Conservation (phyloP, 2,888 invertebrate species). For the Drosophila merina region DNA sequence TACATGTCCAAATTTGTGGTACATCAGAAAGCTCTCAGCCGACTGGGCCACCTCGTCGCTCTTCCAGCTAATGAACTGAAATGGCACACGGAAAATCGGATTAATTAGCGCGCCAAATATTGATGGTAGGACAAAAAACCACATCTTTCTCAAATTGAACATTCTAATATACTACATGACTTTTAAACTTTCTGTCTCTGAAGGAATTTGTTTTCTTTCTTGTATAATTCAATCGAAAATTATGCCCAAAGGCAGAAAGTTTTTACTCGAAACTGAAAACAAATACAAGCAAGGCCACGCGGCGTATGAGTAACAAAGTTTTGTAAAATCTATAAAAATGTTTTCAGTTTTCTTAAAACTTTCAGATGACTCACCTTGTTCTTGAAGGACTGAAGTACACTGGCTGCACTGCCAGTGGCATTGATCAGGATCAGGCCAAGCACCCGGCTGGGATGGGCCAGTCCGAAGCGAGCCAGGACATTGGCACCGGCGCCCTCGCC, state of each 20-base stretch:
- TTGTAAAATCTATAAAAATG: background rate
- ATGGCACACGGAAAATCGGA: slow-evolving; percentile 35
- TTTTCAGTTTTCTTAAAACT: background rate
- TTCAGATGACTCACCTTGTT: slow-evolving; percentile 87
- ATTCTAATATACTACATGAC: background rate
- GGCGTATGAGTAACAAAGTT: background rate
- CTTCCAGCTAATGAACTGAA: slow-evolving; percentile 92
- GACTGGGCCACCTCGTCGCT: slow-evolving; percentile 93
- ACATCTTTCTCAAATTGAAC: background rate
- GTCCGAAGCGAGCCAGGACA: slow-evolving; percentile 92
- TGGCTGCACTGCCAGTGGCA: slow-evolving; percentile 93
- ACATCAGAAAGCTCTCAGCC: slow-evolving; percentile 93
- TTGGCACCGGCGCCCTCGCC: slow-evolving; percentile 96
- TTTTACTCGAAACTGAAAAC: background rate
- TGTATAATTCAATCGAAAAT: background rate
- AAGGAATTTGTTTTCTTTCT: too few relatives aligned
- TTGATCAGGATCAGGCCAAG: slow-evolving; percentile 93
- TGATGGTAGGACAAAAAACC: background rate
- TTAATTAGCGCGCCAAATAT: slow-evolving; percentile 23
- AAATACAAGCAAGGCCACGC: background rate
- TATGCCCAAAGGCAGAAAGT: background rate
- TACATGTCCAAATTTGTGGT: slow-evolving; percentile 96
- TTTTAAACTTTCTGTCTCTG: background rate
- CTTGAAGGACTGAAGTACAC: slow-evolving; percentile 93
- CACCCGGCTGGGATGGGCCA: slow-evolving; percentile 91